phyloP scores from a whole-genome alignment of 2,113 vertebrate genomes.

The Phyllostomus hastatus region DNA sequence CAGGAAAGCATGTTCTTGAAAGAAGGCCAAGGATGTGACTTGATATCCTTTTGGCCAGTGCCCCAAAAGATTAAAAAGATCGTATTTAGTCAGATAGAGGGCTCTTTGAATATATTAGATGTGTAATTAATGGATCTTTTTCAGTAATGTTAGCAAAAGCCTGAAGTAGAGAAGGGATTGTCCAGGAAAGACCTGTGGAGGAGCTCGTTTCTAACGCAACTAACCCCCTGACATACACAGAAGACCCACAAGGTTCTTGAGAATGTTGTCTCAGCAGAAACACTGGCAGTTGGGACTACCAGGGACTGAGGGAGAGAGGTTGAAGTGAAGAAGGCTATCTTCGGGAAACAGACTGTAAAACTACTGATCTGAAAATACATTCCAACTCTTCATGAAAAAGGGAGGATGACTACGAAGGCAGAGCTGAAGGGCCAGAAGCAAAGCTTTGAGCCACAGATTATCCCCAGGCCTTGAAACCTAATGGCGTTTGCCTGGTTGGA shows the following conservation, averaged over 20 bases:
- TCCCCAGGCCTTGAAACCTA: not conserved
- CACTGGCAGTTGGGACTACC: not conserved
- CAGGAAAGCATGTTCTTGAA: not conserved
- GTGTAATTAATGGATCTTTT: not conserved
- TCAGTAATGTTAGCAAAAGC: not conserved
- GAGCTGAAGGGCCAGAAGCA: not conserved
- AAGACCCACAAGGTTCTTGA: not conserved
- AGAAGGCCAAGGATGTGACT: not conserved
- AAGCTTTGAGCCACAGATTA: not conserved
- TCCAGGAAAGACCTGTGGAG: not conserved
- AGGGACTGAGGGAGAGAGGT: not conserved
- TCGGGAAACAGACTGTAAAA: not conserved
- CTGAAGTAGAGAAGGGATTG: not conserved
- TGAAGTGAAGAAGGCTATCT: not conserved
- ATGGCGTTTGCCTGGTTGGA: not conserved
- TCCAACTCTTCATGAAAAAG: not conserved
- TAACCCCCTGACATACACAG: not conserved
- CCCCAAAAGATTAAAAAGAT: not conserved
- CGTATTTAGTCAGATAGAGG: not conserved
- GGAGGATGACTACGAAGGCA: not conserved
- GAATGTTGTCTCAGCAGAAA: not conserved
- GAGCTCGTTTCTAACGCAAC: not conserved
- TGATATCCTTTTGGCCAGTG: not conserved
- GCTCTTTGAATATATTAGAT: not conserved
- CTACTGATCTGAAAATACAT: not conserved